A percentile compares a stretch with the other conserved stretches of the same genome.
Evolutionary conservation across 2,113 vertebrate genomes (phyloP).

Genomic region (Paradisaea rubra): DNA sequence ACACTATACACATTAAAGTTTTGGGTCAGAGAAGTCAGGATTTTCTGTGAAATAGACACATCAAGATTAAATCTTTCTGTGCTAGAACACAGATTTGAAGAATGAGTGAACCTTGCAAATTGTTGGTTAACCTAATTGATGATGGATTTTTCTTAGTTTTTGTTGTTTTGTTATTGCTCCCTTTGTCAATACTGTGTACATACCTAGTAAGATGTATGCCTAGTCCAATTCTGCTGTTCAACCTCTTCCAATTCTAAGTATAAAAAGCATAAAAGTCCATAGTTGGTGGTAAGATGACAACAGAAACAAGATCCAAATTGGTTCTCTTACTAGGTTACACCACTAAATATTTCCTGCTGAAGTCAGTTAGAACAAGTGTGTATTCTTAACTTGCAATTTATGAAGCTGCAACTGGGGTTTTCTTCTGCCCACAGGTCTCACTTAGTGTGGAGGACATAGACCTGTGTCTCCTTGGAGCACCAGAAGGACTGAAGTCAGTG

Average conservation of each 20-base stretch:
- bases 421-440: not conserved
- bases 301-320: not conserved
- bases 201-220: not conserved
- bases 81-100: not conserved
- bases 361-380: not conserved
- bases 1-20: not conserved
- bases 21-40: not conserved
- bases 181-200: not conserved
- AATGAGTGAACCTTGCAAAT: not conserved
- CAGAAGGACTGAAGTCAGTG: not conserved
- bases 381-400: not conserved
- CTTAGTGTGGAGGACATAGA: not conserved
- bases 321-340: not conserved
- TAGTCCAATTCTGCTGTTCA: not conserved
- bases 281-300: not conserved
- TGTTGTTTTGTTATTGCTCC: not conserved
- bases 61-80: not conserved
- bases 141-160: not conserved
- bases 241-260: not conserved
- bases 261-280: not conserved
- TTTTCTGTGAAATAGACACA: not conserved
- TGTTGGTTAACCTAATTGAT: not conserved
- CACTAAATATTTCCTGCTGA: not conserved
- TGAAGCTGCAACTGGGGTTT: not conserved
- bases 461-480: not conserved